Conservation (phyloP, 2,113 vertebrate species). For the Eleginops maclovinus region DNA sequence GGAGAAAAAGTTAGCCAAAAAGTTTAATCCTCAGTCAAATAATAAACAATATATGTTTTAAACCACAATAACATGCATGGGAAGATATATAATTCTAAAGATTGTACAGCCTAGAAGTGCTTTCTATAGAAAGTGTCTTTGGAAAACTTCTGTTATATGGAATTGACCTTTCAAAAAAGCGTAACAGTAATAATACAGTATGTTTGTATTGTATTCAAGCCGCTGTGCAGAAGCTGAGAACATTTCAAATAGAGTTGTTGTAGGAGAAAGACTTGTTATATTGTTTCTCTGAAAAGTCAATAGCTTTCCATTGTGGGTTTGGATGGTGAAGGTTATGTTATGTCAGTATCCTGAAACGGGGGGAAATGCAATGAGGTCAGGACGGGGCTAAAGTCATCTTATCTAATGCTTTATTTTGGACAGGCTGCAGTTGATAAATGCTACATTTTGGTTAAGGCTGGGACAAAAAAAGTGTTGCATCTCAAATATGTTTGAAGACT, state of each 20-base stretch:
- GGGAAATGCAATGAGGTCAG: conserved; percentile 56
- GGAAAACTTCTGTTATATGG: too few relatives aligned
- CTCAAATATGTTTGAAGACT: neutral
- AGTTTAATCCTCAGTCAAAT: too few relatives aligned
- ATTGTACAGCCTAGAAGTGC: too few relatives aligned
- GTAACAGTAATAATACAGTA: too few relatives aligned
- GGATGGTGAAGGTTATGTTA: conserved; percentile 66
- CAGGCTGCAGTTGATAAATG: conserved; percentile 4
- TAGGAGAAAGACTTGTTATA: neutral
- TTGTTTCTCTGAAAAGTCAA: conserved; percentile 29
- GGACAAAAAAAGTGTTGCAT: neutral
- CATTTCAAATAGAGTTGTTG: conserved; percentile 1
- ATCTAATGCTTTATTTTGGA: conserved; percentile 22
- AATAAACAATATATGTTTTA: too few relatives aligned
- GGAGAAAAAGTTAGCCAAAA: too few relatives aligned
- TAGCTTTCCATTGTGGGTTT: conserved; percentile 41
- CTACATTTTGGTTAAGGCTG: conserved; percentile 2
- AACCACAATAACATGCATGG: too few relatives aligned
- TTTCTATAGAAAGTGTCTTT: too few relatives aligned
- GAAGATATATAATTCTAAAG: too few relatives aligned
- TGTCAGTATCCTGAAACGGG: conserved; percentile 59
- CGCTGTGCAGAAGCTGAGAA: neutral
- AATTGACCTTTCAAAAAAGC: too few relatives aligned
- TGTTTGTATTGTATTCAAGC: neutral
- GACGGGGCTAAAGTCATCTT: conserved; percentile 43